A percentile compares a stretch with the other conserved stretches of the same genome.
These are phyloP conservation scores for Caradrina clavipalpis DNA, from an alignment of 2,888 invertebrate genomes.

Conservation along the genomic window DNA sequence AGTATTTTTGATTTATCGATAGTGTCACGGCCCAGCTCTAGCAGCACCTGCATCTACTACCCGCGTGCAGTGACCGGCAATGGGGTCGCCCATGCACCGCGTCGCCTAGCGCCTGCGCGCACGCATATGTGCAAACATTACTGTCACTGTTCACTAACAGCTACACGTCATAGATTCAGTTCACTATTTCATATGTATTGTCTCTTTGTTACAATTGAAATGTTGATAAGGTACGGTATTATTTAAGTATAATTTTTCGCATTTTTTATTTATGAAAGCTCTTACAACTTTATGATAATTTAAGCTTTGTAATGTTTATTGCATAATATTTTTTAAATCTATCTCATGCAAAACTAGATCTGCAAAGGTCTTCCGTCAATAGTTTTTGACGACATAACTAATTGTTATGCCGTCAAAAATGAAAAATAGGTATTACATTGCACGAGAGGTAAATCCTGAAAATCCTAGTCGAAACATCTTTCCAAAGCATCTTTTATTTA, in stretches of 20 bases:
- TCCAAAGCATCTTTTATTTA: no score
- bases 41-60: constrained; percentile 68
- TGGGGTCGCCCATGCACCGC: constrained; percentile 71
- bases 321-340: background rate
- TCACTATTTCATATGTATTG: constrained; percentile 3
- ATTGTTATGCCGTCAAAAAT: constrained; percentile 4
- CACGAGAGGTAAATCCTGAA: no score
- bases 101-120: constrained; percentile 32
- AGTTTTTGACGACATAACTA: no score
- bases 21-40: constrained; percentile 34
- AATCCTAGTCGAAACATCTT: no score
- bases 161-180: constrained; percentile 14
- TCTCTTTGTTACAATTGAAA: constrained; percentile 7
- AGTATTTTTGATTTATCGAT: constrained; percentile 35
- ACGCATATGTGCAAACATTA: constrained; percentile 46
- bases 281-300: no score
- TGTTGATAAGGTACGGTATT: no score
- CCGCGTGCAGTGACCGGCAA: constrained; percentile 82
- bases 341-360: background rate
- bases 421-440: no score
- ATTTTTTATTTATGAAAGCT: no score
- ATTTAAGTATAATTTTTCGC: no score
- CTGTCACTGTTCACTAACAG: constrained; percentile 41
- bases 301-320: background rate
- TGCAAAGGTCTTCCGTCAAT: constrained; percentile 13